phyloP scores from a whole-genome alignment of 2,113 vertebrate genomes.

The Brachypodius melanocephalos region DNA sequence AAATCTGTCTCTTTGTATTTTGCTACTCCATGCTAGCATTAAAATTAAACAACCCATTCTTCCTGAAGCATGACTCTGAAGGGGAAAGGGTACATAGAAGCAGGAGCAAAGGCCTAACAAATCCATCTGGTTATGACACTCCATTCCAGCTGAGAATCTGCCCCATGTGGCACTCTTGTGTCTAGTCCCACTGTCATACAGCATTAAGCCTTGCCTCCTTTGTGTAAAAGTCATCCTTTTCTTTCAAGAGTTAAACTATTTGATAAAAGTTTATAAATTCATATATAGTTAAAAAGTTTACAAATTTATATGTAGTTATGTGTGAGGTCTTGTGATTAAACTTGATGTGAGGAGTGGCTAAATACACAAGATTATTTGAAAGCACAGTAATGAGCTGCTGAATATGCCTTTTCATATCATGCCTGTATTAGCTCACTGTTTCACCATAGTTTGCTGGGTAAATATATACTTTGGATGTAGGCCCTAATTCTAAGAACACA shows the following conservation, averaged over 20 bases:
- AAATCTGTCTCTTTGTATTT: conserved; percentile 33
- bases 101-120: background rate
- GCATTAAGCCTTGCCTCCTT: background rate
- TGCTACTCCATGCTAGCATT: background rate
- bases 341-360: background rate
- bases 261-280: background rate
- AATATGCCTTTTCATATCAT: background rate
- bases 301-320: background rate
- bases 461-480: background rate
- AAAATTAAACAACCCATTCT: conserved; percentile 30
- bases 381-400: background rate
- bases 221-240: background rate
- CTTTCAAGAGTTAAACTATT: background rate
- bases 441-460: background rate
- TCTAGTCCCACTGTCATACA: background rate
- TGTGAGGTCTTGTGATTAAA: background rate
- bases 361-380: background rate
- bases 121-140: background rate
- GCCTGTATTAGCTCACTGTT: background rate
- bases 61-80: background rate
- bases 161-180: background rate
- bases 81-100: background rate
- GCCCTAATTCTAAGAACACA: background rate
- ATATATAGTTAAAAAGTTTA: background rate
- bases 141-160: background rate